Conservation (phyloP, 37 sponge, comb jelly and placozoan genomes). For the Cliona cf. orientalis region DNA sequence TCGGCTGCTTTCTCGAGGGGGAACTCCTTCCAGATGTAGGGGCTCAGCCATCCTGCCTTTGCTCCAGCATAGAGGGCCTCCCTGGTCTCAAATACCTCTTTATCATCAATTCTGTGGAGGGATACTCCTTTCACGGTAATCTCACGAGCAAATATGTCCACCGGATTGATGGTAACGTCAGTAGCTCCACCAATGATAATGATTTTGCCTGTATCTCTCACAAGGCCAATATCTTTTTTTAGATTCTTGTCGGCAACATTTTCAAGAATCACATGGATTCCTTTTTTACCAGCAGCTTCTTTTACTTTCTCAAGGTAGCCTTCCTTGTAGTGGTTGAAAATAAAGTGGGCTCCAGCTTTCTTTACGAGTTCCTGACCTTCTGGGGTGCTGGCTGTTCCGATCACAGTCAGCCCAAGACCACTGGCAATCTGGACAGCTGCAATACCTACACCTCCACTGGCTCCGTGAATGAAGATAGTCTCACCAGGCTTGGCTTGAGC, state of each 20-base stretch:
- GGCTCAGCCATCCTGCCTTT: slow-evolving; percentile 66
- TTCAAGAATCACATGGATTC: slow-evolving; percentile 77
- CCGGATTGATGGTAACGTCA: slow-evolving; percentile 52
- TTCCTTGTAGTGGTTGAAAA: slow-evolving; percentile 68
- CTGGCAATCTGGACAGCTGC: slow-evolving; percentile 78
- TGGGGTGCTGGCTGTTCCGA: slow-evolving; percentile 74
- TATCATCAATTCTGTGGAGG: slow-evolving; percentile 9
- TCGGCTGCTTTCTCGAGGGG: slow-evolving; percentile 63
- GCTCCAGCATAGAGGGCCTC: slow-evolving; percentile 67
- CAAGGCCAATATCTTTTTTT: slow-evolving; percentile 54
- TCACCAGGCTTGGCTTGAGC: slow-evolving; percentile 54
- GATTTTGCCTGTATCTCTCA: slow-evolving; percentile 56
- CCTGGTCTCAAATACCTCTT: slow-evolving; percentile 48
- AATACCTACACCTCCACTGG: slow-evolving; percentile 86
- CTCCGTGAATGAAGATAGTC: slow-evolving; percentile 80
- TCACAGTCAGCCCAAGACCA: slow-evolving; percentile 55
- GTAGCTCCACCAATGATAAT: slow-evolving; percentile 71
- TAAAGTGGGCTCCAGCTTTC: slow-evolving; percentile 60
- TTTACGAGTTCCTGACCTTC: slow-evolving; percentile 54
- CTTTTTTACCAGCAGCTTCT: slow-evolving; percentile 23
- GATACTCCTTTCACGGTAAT: slow-evolving; percentile 55
- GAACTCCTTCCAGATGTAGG: slow-evolving; percentile 66
- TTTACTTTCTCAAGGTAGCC: slow-evolving; percentile 47
- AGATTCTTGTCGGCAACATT: slow-evolving; percentile 76
- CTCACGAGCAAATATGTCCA: slow-evolving; percentile 66